Percentiles rank a stretch among this genome's conserved stretches.
phyloP scores from a whole-genome alignment of 2,888 invertebrate species.

The Mesorhabditis spiculigera region DNA sequence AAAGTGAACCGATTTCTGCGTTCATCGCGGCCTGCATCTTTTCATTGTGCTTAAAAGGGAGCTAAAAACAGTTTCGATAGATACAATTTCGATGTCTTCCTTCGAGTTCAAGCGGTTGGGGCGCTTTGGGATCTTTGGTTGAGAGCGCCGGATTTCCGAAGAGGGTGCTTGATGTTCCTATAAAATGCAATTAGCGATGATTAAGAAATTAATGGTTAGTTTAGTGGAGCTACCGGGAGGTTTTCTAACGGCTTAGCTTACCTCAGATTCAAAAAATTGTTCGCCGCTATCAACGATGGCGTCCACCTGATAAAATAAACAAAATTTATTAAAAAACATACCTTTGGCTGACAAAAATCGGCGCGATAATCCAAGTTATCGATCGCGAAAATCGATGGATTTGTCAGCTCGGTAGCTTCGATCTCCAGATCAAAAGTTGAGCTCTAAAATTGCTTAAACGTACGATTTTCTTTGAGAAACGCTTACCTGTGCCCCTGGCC shows the following conservation, averaged over 20 bases:
- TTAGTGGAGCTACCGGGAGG: too few relatives aligned
- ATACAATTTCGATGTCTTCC: background rate
- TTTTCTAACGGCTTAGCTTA: background rate
- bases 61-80: background rate
- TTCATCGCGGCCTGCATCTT: background rate
- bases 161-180: background rate
- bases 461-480: background rate
- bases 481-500: slow-evolving; percentile 4
- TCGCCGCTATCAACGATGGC: background rate
- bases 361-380: background rate
- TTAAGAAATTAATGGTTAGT: too few relatives aligned
- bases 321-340: background rate
- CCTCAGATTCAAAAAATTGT: slow-evolving; percentile 1
- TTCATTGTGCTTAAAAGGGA: background rate
- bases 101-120: background rate
- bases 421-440: background rate
- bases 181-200: too few relatives aligned
- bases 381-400: background rate
- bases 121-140: background rate
- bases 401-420: background rate
- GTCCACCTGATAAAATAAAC: background rate
- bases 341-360: slow-evolving; percentile 2
- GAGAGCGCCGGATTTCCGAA: slow-evolving; percentile 5
- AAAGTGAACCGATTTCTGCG: background rate
- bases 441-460: background rate